These are phyloP conservation scores for Phodopus roborovskii DNA, from an alignment of 2,113 vertebrate genomes.

Conservation along the genomic window DNA sequence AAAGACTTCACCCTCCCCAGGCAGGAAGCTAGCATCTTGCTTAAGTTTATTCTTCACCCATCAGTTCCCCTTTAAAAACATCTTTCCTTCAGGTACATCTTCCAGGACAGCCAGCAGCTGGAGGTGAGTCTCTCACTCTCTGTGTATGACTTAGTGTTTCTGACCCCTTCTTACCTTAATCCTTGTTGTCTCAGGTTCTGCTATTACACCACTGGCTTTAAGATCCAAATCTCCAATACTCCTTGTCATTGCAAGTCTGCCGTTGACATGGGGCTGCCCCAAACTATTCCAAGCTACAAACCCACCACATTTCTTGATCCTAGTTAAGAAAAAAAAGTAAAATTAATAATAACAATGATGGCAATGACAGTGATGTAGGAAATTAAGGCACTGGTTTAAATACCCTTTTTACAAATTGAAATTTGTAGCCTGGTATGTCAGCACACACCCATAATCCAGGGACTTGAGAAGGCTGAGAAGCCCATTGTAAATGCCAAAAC, in stretches of 20 bases:
- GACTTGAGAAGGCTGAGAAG: not conserved
- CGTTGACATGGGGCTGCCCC: conserved; percentile 97
- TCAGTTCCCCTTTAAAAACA: not conserved
- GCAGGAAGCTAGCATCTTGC: not conserved
- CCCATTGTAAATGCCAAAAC: not conserved
- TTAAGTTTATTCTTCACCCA: conserved; percentile 2
- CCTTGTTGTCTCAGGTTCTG: conserved; percentile 96
- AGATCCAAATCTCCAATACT: conserved; percentile 98
- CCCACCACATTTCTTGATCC: conserved; percentile 95
- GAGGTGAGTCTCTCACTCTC: not conserved
- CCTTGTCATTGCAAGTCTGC: conserved; percentile 97
- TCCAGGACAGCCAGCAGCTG: not conserved
- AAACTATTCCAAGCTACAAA: conserved; percentile 97
- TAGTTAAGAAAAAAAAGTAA: conserved; percentile 75
- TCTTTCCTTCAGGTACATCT: not conserved
- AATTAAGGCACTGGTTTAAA: not conserved
- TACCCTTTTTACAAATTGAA: conserved; percentile 46
- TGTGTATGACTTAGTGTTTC: not conserved
- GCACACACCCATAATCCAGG: not conserved
- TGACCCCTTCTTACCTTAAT: conserved; percentile 86
- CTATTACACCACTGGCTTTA: conserved; percentile 94
- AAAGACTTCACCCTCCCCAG: not conserved
- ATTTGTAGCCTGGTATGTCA: not conserved
- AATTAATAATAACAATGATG: not conserved
- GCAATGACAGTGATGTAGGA: not conserved